A percentile compares a stretch with the other conserved stretches of the same genome.
Conservation (phyloP, 2,888 invertebrate genomes). For the Pristionchus arcanus region DNA sequence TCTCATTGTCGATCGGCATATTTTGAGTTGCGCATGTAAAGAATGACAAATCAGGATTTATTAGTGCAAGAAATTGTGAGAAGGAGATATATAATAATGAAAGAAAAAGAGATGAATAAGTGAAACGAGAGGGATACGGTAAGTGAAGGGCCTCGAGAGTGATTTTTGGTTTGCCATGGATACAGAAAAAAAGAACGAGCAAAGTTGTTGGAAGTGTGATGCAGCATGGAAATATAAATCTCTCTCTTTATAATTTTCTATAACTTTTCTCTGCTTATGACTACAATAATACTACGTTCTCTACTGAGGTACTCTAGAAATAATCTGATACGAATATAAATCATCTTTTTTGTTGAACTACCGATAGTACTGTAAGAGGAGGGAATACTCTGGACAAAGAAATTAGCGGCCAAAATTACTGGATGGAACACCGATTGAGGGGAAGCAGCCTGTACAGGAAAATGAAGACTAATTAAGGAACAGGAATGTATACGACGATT, state of each 20-base stretch:
- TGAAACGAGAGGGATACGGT: slow-evolving; percentile 29
- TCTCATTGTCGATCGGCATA: background rate
- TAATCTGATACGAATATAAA: slow-evolving; percentile 45
- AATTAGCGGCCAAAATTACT: slow-evolving; percentile 34
- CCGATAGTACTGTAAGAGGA: slow-evolving; percentile 47
- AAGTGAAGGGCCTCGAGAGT: slow-evolving; percentile 34
- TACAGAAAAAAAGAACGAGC: slow-evolving; percentile 25
- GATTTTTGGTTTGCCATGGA: slow-evolving; percentile 33
- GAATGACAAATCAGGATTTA: background rate
- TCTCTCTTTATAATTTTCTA: slow-evolving; percentile 38
- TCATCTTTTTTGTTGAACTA: slow-evolving; percentile 33
- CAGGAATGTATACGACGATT: slow-evolving; percentile 1
- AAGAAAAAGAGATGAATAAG: background rate
- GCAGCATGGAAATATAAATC: background rate
- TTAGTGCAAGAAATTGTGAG: background rate
- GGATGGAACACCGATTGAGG: background rate
- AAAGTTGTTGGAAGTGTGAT: slow-evolving; percentile 40
- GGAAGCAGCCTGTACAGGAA: slow-evolving; percentile 13
- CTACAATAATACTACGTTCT: slow-evolving; percentile 33
- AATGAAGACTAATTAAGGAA: background rate
- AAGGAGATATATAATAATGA: background rate
- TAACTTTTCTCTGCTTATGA: slow-evolving; percentile 30
- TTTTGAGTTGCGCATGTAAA: no score
- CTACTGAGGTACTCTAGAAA: slow-evolving; percentile 25
- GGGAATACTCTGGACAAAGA: slow-evolving; percentile 34